These are phyloP conservation scores for Lepilemur ruficaudatus DNA, from an alignment of 2,797 vertebrate genomes.

Conservation along the genomic window DNA sequence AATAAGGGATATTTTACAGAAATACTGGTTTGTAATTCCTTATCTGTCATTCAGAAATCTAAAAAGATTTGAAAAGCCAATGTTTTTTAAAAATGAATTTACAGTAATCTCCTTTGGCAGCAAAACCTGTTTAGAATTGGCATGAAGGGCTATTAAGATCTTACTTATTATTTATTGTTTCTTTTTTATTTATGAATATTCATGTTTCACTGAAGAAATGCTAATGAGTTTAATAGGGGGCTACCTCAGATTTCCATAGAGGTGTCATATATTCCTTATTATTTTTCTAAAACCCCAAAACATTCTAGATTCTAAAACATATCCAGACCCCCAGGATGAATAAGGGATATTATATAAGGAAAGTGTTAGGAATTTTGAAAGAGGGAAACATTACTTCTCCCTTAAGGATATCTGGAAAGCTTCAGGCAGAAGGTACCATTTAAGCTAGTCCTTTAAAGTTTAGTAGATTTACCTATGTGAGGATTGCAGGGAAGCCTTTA, in stretches of 20 bases:
- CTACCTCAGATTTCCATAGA: background rate
- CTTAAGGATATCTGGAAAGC: background rate
- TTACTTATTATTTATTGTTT: background rate
- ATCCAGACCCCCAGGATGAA: background rate
- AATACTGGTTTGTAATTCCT: background rate
- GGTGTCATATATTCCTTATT: background rate
- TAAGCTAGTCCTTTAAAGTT: background rate
- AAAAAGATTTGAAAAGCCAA: background rate
- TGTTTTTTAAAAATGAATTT: background rate
- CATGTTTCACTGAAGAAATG: background rate
- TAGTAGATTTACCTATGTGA: background rate
- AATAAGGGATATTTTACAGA: background rate
- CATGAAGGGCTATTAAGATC: background rate
- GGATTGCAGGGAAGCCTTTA: background rate
- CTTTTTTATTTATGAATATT: constrained; percentile 27
- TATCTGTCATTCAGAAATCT: background rate
- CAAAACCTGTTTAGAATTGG: background rate
- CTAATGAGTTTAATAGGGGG: background rate
- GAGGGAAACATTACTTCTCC: background rate
- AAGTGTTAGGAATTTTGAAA: constrained; percentile 7
- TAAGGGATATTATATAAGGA: background rate
- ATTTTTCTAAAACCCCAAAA: background rate
- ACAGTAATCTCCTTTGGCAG: background rate
- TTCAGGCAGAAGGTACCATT: background rate
- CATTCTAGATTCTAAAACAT: constrained; percentile 7